Evolutionary conservation across 2,888 invertebrate genomes (phyloP).

Genomic region (Salticus scenicus): DNA sequence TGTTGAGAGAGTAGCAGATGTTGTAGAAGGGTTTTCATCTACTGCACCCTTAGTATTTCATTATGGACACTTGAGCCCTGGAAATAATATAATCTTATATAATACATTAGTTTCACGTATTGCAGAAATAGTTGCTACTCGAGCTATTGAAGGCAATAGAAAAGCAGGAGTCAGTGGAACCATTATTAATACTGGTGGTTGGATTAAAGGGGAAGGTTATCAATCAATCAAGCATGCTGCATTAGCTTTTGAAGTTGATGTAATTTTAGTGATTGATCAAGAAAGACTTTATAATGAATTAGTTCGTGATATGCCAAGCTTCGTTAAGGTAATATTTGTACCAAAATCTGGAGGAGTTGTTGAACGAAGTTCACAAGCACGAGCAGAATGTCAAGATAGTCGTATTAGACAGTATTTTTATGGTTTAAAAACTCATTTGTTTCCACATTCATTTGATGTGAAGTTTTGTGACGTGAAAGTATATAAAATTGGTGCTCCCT

Average conservation of each 20-base stretch:
- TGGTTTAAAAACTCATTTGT: slow-evolving; percentile 85
- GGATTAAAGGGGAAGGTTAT: slow-evolving; percentile 92
- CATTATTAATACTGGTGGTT: slow-evolving; percentile 97
- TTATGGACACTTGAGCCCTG: slow-evolving; percentile 89
- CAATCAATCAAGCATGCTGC: slow-evolving; percentile 90
- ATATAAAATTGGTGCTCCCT: slow-evolving; percentile 94
- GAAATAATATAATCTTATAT: slow-evolving; percentile 87
- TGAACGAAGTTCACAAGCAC: slow-evolving; percentile 84
- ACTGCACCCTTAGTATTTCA: slow-evolving; percentile 95
- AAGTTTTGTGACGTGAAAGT: slow-evolving; percentile 92
- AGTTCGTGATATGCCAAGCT: slow-evolving; percentile 92
- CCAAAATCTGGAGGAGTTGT: slow-evolving; percentile 98
- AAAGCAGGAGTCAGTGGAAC: slow-evolving; percentile 84
- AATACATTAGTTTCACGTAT: slow-evolving; percentile 88
- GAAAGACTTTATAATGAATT: slow-evolving; percentile 96
- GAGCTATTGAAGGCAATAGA: slow-evolving; percentile 89
- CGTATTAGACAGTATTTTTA: slow-evolving; percentile 96
- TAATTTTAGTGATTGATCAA: slow-evolving; percentile 95
- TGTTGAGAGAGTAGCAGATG: slow-evolving; percentile 93
- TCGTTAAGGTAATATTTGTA: slow-evolving; percentile 92
- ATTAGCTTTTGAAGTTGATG: slow-evolving; percentile 93
- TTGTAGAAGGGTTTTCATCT: slow-evolving; percentile 96
- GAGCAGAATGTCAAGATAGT: slow-evolving; percentile 86
- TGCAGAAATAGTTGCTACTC: slow-evolving; percentile 88
- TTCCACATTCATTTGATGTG: slow-evolving; percentile 95